phyloP scores from a whole-genome alignment of 2,888 invertebrate genomes.

The Lamellibrachia columna region DNA sequence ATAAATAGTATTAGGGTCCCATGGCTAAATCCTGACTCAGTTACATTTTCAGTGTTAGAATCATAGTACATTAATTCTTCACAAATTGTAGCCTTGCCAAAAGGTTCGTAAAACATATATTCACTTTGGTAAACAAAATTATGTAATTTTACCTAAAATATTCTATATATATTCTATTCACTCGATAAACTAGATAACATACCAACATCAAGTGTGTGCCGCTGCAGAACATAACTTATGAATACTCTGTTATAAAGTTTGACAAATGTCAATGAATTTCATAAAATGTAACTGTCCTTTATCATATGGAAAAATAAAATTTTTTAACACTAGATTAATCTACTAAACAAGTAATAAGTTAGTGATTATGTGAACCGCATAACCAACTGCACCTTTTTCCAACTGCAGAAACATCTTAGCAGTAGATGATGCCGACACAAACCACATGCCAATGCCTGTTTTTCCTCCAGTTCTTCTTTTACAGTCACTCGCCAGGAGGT shows the following conservation, averaged over 20 bases:
- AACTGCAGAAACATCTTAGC: slow-evolving; percentile 54
- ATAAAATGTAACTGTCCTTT: neutral
- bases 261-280: neutral
- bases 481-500: slow-evolving; percentile 49
- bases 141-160: neutral
- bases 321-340: neutral
- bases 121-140: neutral
- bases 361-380: neutral
- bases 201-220: too few relatives aligned
- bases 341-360: neutral
- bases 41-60: neutral
- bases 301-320: neutral
- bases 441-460: slow-evolving; percentile 53
- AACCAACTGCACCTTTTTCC: slow-evolving; percentile 52
- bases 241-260: too few relatives aligned
- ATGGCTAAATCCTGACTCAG: neutral
- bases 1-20: neutral
- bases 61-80: neutral
- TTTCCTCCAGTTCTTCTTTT: slow-evolving; percentile 44
- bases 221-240: too few relatives aligned
- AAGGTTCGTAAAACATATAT: neutral
- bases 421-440: slow-evolving; percentile 52
- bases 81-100: neutral
- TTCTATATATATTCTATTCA: neutral
- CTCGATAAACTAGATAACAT: too few relatives aligned